phyloP scores from a whole-genome alignment of 2,888 invertebrate species.

The Cheilosia pagana region DNA sequence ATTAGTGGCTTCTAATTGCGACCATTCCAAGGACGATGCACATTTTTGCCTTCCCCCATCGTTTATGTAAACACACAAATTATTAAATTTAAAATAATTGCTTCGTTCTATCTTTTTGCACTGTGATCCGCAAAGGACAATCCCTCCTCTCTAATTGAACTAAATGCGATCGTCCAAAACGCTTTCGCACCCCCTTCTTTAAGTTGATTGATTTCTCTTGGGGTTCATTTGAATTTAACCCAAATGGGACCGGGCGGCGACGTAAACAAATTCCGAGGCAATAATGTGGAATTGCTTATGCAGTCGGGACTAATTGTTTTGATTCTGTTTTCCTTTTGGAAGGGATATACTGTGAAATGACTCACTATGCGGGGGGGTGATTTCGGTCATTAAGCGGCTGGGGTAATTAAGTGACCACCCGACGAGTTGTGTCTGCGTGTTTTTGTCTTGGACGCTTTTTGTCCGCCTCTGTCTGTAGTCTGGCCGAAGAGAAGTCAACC shows the following conservation, averaged over 20 bases:
- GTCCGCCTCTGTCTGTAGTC: not conserved
- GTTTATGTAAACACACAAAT: conserved; percentile 15
- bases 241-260: not conserved
- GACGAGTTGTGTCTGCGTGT: not conserved
- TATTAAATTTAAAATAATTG: conserved; percentile 37
- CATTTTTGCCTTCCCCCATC: not conserved
- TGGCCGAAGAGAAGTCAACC: not conserved
- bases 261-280: conserved; percentile 41
- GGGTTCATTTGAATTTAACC: conserved; percentile 56
- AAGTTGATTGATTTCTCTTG: conserved; percentile 69
- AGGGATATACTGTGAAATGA: conserved; percentile 11
- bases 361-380: conserved; percentile 6
- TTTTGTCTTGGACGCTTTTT: not conserved
- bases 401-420: conserved; percentile 36
- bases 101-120: not conserved
- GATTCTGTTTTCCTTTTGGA: conserved; percentile 12
- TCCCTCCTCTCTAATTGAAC: conserved; percentile 25
- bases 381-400: conserved; percentile 37
- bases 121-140: not conserved
- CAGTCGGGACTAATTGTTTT: conserved; percentile 46
- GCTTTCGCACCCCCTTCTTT: conserved; percentile 8
- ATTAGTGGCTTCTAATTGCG: conserved; percentile 41
- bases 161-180: conserved; percentile 42
- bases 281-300: conserved; percentile 45
- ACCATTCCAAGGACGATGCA: conserved; percentile 24